Base-by-base conservation (phyloP, 2,888 invertebrate genomes). In the Lasioglossum lativentre region DNA sequence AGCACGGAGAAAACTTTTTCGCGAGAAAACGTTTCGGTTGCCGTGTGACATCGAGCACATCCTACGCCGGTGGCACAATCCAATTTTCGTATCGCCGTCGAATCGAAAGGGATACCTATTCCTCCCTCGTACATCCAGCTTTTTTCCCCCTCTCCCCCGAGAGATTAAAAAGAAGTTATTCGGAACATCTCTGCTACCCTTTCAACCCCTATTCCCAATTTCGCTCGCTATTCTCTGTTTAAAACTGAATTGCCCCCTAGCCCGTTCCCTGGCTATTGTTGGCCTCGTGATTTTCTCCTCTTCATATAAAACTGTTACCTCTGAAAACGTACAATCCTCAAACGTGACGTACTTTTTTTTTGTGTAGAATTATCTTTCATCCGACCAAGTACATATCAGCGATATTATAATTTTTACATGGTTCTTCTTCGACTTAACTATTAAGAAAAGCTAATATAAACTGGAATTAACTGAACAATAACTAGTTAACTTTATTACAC, bases 81-180 rank as follows among this genome's bases (percentile, higher is more conserved):
- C 80, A 78, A 80, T 89, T 89, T 88, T 83, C 84, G 82, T 82
- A 85, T 88, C 83, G 83, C 59, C 79, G 73, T 81, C 85, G 82
- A 78, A 75, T 82, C 80, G 78, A 83, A 88, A 88, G 71, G 80
- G 78, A 89, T 73, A 75, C 78, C 66, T 70, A 10, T 63, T 63
- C 71, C 63, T 16, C 59, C n/a, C 72, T 42, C 75, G 45, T 80
- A 75, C 83, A 82, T 82, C 79, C 27, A 70, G 75, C 76, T 78
- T 66, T 70, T 63, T 45, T 59, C 70, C 40, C 34, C n/a, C 68
- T 10, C 47, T 82, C 68, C 72, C 83, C 56, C 66, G 77, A 63
- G 81, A 78, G 85, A 82, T 83, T 83, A 86, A 82, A 77, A 83
- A 74, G 68, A 63, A 83, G 78, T 78, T 72, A 75, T 63, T 78